Percentiles rank a stretch among this genome's conserved stretches.
These are phyloP conservation scores for Camelus dromedarius DNA, from an alignment of 2,113 vertebrate species.

Conservation along the genomic window DNA sequence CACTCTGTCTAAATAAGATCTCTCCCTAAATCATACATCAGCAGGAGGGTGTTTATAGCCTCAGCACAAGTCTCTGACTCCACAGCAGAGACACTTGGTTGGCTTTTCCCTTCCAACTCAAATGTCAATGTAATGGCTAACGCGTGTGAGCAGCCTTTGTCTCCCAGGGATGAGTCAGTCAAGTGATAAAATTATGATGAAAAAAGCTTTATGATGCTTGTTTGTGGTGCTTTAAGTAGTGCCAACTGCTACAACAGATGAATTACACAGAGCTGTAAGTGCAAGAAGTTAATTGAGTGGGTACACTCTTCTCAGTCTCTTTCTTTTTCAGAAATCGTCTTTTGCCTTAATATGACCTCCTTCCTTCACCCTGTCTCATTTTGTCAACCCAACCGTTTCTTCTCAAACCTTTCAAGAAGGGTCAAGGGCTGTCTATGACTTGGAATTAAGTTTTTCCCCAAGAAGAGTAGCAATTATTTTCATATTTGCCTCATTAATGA, in stretches of 20 bases:
- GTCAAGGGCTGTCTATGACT: not conserved
- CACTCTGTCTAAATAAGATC: not conserved
- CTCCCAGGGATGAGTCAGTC: slow-evolving; percentile 4
- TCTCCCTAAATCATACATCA: too few relatives aligned
- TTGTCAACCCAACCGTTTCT: not conserved
- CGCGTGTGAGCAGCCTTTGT: not conserved
- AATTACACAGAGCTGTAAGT: not conserved
- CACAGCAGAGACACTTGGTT: not conserved
- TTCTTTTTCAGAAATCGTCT: not conserved
- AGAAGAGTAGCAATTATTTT: not conserved
- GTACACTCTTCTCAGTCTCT: not conserved
- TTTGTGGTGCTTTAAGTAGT: not conserved
- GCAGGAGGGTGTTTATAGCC: not conserved
- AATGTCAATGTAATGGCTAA: slow-evolving; percentile 21
- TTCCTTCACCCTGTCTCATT: not conserved
- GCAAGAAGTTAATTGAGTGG: not conserved
- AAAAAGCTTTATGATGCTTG: not conserved
- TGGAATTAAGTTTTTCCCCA: not conserved
- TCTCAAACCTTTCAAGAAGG: not conserved
- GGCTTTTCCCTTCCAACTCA: not conserved
- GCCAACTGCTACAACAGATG: not conserved
- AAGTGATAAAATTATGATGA: not conserved
- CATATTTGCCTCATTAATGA: not conserved
- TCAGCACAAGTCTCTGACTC: not conserved
- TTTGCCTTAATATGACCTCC: not conserved